These are phyloP conservation scores for Stichodactyla helianthus DNA, from an alignment of 64 coral and sea anemone genomes.

Conservation along the genomic window DNA sequence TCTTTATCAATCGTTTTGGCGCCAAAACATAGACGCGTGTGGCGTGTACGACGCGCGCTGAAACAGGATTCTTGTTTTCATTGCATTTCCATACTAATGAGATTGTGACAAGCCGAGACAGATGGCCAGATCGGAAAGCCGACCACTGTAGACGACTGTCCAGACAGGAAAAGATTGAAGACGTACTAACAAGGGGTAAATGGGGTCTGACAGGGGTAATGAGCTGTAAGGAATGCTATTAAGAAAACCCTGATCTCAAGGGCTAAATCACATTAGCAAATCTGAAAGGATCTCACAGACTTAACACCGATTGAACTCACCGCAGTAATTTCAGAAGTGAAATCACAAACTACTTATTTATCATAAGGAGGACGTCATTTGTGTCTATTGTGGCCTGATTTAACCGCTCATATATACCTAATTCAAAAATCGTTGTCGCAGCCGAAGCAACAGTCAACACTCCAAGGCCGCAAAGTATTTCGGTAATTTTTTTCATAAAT, in stretches of 20 bases:
- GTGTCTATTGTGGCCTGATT: background rate
- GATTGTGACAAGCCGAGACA: background rate
- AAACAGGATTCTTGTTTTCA: background rate
- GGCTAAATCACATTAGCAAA: background rate
- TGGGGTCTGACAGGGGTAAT: background rate
- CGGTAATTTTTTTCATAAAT: too few species aligned
- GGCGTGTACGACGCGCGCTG: background rate
- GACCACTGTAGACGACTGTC: background rate
- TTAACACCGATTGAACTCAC: conserved; percentile 12
- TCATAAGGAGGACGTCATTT: background rate
- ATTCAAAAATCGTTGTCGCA: background rate
- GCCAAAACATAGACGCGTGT: conserved; percentile 2
- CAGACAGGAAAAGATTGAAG: background rate
- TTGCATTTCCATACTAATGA: background rate
- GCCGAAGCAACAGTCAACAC: too few species aligned
- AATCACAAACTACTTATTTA: background rate
- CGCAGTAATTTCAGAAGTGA: background rate
- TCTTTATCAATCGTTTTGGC: background rate
- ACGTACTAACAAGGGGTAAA: background rate
- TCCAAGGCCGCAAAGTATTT: too few species aligned
- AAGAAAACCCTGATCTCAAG: background rate
- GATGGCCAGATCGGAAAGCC: background rate
- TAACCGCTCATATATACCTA: background rate
- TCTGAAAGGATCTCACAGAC: background rate
- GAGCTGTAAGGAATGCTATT: background rate